Conservation (phyloP, 1,140 invertebrate genomes). For the Nixonia krombeini region DNA sequence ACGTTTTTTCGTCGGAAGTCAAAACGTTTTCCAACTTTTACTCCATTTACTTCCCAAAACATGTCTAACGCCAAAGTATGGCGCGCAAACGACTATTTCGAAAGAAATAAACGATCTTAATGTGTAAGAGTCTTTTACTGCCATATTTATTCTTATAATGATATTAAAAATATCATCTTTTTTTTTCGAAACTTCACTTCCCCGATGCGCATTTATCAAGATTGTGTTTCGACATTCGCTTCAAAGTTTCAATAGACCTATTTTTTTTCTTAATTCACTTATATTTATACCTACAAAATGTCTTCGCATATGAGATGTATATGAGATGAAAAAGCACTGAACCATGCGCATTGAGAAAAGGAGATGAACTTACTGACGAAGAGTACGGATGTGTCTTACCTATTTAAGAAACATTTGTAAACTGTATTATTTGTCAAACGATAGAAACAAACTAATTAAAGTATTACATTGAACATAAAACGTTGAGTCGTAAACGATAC, state of each 20-base stretch:
- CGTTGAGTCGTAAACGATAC: background rate
- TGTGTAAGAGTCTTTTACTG: conserved; percentile 38
- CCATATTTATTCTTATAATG: conserved; percentile 24
- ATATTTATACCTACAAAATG: conserved; percentile 12
- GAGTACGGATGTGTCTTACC: no score
- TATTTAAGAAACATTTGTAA: conserved; percentile 11
- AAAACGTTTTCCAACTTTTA: conserved; percentile 19
- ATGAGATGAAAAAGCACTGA: background rate
- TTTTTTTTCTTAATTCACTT: background rate
- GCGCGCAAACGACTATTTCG: conserved; percentile 14
- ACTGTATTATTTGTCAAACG: conserved; percentile 14
- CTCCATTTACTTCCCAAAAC: conserved; percentile 9
- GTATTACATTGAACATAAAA: no score
- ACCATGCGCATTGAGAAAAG: background rate
- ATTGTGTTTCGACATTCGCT: background rate
- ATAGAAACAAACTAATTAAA: no score
- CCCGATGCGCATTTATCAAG: background rate
- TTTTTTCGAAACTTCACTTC: background rate
- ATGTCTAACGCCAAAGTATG: background rate
- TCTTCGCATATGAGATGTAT: conserved; percentile 7
- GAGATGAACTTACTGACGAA: conserved; percentile 20
- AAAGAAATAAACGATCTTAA: conserved; percentile 18
- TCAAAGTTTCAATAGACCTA: background rate
- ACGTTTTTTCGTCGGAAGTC: conserved; percentile 29
- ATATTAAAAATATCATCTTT: conserved; percentile 3